Evolutionary conservation across 2,797 vertebrate genomes (phyloP).

Genomic region (Poecile montanus): DNA sequence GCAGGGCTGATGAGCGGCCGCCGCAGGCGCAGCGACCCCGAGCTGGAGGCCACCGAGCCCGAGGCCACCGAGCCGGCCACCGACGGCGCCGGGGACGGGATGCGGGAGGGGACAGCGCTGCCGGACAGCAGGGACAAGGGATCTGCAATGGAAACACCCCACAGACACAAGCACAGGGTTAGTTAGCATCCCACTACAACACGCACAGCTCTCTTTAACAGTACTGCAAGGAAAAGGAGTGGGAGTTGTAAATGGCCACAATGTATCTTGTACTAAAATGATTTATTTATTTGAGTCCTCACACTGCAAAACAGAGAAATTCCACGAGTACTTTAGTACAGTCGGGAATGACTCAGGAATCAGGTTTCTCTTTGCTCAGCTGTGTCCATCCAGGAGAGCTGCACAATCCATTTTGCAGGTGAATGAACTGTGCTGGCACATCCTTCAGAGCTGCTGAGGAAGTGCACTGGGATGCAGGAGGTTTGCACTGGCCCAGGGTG

Average conservation of each 20-base stretch:
- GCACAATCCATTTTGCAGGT: background rate
- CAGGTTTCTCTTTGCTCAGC: background rate
- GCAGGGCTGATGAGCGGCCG: constrained; percentile 96
- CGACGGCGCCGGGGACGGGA: constrained; percentile 88
- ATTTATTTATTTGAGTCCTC: background rate
- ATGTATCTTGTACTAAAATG: background rate
- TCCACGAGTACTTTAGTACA: background rate
- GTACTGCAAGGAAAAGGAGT: background rate
- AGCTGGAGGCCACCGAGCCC: constrained; percentile 87
- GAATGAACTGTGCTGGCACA: background rate
- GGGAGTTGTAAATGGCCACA: background rate
- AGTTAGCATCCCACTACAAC: background rate
- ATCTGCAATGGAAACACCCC: constrained; percentile 72
- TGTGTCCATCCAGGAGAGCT: background rate
- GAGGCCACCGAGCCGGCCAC: constrained; percentile 89
- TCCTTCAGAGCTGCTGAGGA: background rate
- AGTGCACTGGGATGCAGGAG: background rate
- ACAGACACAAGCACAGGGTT: fast-evolving
- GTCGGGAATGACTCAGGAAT: background rate
- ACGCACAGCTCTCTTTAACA: background rate
- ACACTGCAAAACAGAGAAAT: background rate
- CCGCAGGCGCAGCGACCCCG: constrained; percentile 84
- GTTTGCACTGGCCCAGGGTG: background rate
- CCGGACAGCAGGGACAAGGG: constrained; percentile 87
- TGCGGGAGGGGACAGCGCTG: constrained; percentile 84